Percentiles rank a stretch among this genome's conserved stretches.
These are phyloP conservation scores for Micromussa lordhowensis DNA, from an alignment of 92 coral and sea anemone species.

Conservation along the genomic window DNA sequence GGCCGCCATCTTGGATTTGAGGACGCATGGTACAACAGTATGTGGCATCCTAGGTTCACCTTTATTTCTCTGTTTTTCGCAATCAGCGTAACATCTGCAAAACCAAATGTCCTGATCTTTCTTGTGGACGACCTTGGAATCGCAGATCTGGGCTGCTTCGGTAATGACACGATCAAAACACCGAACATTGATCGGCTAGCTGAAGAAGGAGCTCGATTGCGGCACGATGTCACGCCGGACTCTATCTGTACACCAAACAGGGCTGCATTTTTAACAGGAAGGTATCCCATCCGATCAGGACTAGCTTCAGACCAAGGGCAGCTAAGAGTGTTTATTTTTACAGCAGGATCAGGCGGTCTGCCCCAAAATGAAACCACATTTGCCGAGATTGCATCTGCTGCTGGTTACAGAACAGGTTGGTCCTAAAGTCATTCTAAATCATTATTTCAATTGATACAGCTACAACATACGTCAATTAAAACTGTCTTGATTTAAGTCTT, in stretches of 20 bases:
- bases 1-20: neutral
- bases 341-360: constrained; percentile 66
- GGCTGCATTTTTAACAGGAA: constrained; percentile 85
- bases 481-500: neutral
- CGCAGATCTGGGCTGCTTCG: constrained; percentile 87
- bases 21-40: neutral
- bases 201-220: constrained; percentile 61
- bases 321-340: constrained; percentile 43
- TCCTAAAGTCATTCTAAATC: constrained; percentile 16
- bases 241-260: constrained; percentile 88
- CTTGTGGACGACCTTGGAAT: constrained; percentile 85
- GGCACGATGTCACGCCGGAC: constrained; percentile 77
- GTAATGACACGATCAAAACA: constrained; percentile 78
- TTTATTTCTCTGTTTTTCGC: neutral
- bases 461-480: neutral
- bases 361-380: constrained; percentile 76
- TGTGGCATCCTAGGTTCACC: neutral
- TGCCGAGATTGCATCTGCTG: constrained; percentile 53
- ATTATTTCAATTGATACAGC: neutral
- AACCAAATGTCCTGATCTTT: constrained; percentile 71
- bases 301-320: constrained; percentile 54
- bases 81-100: neutral
- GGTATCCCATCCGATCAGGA: constrained; percentile 85
- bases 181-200: constrained; percentile 88
- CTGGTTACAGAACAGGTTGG: constrained; percentile 73